Evolutionary conservation across 2,797 vertebrate genomes (phyloP).

Genomic region (Melanotaenia parkinsoni): DNA sequence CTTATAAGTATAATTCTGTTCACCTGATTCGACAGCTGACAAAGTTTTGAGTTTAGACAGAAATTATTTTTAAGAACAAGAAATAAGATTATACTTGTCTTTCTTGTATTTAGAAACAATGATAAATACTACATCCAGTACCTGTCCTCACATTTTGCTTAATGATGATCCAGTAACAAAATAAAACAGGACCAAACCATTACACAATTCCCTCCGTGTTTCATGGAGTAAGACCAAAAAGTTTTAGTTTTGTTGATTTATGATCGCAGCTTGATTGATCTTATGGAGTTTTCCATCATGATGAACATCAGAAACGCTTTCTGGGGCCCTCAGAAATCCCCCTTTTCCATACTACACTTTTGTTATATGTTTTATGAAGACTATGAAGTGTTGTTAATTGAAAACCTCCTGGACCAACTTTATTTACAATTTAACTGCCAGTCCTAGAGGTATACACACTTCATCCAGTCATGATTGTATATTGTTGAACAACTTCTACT

Average conservation of each 20-base stretch:
- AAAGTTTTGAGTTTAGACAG: not conserved
- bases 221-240: not conserved
- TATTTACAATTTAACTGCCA: not conserved
- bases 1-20: constrained; percentile 8
- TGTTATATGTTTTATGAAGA: not conserved
- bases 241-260: no score
- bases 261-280: no score
- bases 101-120: not conserved
- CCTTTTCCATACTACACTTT: not conserved
- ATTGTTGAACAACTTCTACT: not conserved
- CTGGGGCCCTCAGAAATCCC: not conserved
- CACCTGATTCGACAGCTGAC: constrained; percentile 5
- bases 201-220: not conserved
- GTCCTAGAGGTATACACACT: not conserved
- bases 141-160: not conserved
- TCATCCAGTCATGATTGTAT: not conserved
- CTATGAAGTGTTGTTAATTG: not conserved
- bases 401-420: not conserved
- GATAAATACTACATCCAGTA: not conserved
- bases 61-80: not conserved
- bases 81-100: not conserved
- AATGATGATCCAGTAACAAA: not conserved
- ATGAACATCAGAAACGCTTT: not conserved
- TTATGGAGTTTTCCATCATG: not conserved
- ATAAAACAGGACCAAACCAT: not conserved